Evolutionary conservation across 1,140 invertebrate genomes (phyloP).

Genomic region (Nymphalis io): DNA sequence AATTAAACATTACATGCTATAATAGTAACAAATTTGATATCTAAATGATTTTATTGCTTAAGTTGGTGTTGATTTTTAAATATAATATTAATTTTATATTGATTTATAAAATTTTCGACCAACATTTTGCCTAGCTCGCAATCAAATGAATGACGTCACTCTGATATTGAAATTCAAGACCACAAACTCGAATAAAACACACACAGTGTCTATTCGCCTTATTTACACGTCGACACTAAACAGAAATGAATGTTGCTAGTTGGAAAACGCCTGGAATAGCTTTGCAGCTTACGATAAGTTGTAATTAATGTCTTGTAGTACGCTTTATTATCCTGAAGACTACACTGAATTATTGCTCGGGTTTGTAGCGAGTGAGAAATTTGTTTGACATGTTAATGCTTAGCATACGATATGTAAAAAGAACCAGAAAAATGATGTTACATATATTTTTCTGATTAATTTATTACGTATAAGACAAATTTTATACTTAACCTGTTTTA

Average conservation of each 20-base stretch:
- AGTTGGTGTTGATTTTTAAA: too few relatives aligned
- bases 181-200: background rate
- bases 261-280: background rate
- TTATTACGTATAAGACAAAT: too few relatives aligned
- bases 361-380: conserved; percentile 15
- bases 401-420: background rate
- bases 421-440: conserved; percentile 1
- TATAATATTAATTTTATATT: too few relatives aligned
- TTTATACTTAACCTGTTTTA: too few relatives aligned
- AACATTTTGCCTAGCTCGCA: background rate
- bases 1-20: too few relatives aligned
- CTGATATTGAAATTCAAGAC: background rate
- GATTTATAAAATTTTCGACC: background rate
- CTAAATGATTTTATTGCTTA: too few relatives aligned
- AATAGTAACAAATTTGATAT: too few relatives aligned
- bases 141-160: background rate
- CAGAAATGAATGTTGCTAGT: conserved; percentile 2
- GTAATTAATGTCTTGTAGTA: conserved; percentile 17
- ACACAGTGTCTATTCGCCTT: background rate
- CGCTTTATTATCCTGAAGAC: conserved; percentile 21
- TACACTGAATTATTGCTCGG: conserved; percentile 11
- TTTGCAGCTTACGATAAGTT: conserved; percentile 21
- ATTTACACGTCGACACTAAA: conserved; percentile 2
- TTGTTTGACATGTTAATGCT: conserved; percentile 24
- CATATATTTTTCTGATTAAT: background rate